A percentile compares a stretch with the other conserved stretches of the same genome.
phyloP scores from a whole-genome alignment of 2,888 invertebrate genomes.

The Eucriotettix oculatus region DNA sequence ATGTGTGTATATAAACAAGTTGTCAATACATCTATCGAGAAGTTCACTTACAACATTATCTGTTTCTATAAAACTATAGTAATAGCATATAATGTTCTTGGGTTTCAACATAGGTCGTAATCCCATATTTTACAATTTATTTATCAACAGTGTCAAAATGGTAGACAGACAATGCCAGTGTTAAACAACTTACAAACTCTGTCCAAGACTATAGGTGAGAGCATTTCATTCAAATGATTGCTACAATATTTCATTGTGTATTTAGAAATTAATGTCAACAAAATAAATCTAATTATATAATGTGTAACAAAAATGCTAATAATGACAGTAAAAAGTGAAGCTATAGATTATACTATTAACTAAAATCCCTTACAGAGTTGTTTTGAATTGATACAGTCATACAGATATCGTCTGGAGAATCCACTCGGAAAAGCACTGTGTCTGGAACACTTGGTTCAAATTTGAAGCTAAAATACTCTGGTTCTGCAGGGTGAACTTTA shows the following conservation, averaged over 20 bases:
- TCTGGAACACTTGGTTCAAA: constrained; percentile 29
- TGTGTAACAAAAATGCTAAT: not conserved
- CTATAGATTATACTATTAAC: too few species aligned
- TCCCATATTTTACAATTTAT: too few species aligned
- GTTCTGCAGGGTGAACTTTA: constrained; percentile 34
- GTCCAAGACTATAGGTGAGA: too few species aligned
- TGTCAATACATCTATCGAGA: not conserved
- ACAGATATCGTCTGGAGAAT: constrained; percentile 49
- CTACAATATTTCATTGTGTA: not conserved
- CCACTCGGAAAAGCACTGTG: constrained; percentile 41
- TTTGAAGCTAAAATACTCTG: constrained; percentile 41
- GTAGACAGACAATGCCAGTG: too few species aligned
- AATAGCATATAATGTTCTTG: not conserved
- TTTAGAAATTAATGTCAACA: too few species aligned
- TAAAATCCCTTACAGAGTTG: constrained; percentile 36
- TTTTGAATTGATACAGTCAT: constrained; percentile 67
- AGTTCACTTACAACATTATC: not conserved
- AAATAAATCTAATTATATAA: not conserved
- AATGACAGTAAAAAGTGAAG: not conserved
- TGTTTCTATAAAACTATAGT: not conserved
- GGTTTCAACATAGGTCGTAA: too few species aligned
- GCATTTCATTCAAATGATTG: not conserved
- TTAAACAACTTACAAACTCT: not conserved
- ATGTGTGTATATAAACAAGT: constrained; percentile 7
- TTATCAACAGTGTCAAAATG: too few species aligned